Evolutionary conservation across 2,888 invertebrate species (phyloP).

Genomic region (Nowickia ferox): DNA sequence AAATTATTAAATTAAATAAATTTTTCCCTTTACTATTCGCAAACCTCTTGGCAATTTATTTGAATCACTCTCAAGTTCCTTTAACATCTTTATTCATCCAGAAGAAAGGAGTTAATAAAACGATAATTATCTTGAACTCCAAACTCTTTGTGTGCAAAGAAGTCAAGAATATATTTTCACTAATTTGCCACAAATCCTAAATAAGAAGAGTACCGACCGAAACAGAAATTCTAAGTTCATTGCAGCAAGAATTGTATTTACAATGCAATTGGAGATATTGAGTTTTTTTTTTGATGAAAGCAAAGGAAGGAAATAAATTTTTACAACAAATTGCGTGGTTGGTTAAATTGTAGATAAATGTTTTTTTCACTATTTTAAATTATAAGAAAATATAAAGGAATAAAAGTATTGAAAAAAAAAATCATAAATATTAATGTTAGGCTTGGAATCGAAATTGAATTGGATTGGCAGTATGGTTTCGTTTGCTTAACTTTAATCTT

Average conservation of each 20-base stretch:
- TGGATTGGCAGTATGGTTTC: constrained; percentile 61
- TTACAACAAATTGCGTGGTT: constrained; percentile 58
- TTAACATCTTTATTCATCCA: neutral
- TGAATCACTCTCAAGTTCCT: constrained; percentile 26
- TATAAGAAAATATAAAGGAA: neutral
- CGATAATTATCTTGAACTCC: constrained; percentile 21
- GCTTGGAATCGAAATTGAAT: constrained; percentile 67
- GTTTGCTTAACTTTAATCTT: constrained; percentile 12
- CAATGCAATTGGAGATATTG: constrained; percentile 36
- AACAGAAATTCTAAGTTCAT: constrained; percentile 1
- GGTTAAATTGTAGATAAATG: constrained; percentile 38
- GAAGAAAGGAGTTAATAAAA: neutral
- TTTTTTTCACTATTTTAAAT: neutral
- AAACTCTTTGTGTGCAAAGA: neutral
- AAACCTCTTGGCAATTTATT: constrained; percentile 20
- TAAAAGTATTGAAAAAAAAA: constrained; percentile 41
- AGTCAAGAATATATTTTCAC: constrained; percentile 1
- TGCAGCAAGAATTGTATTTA: constrained; percentile 23
- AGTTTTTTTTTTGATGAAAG: neutral
- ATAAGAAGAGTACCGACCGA: constrained; percentile 4
- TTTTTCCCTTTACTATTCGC: neutral
- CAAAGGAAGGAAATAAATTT: neutral
- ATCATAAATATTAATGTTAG: constrained; percentile 57
- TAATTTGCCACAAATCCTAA: constrained; percentile 44
- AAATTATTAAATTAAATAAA: too few relatives aligned